These are phyloP conservation scores for Cantharis rustica DNA, from an alignment of 2,888 invertebrate species.

Conservation along the genomic window DNA sequence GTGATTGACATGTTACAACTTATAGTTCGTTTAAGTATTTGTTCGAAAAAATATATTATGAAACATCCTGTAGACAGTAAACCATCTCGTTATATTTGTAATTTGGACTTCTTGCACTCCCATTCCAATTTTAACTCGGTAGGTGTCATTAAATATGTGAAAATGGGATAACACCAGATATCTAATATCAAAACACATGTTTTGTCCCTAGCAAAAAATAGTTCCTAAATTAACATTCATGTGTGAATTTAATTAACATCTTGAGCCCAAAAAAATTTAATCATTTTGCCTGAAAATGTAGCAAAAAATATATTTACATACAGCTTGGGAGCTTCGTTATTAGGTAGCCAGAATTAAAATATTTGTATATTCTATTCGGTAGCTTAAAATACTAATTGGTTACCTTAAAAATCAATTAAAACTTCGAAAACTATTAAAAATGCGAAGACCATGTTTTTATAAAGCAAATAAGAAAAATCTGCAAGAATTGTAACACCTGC, in stretches of 20 bases:
- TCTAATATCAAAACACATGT: slow-evolving; percentile 11
- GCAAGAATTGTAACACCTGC: slow-evolving; percentile 20
- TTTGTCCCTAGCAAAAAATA: slow-evolving; percentile 20
- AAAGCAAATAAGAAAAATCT: slow-evolving; percentile 17
- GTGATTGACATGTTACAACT: background rate
- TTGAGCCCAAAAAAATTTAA: background rate
- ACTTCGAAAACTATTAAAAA: background rate
- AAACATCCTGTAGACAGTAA: background rate
- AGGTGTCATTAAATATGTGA: background rate
- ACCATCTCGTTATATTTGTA: background rate
- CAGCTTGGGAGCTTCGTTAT: background rate
- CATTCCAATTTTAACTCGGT: background rate
- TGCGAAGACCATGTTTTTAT: background rate
- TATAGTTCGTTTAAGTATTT: background rate
- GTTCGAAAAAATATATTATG: background rate
- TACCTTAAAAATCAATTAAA: background rate
- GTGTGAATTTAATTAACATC: slow-evolving; percentile 24
- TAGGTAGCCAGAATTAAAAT: background rate
- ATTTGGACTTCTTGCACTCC: background rate
- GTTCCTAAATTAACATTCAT: slow-evolving; percentile 18
- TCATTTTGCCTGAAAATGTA: background rate
- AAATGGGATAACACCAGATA: background rate
- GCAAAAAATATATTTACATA: background rate
- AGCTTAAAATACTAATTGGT: background rate
- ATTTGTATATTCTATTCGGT: background rate